Evolutionary conservation across 1,140 invertebrate genomes (phyloP), one percentile per base, ranked within the genome.

Genomic region (Linepithema humile): DNA sequence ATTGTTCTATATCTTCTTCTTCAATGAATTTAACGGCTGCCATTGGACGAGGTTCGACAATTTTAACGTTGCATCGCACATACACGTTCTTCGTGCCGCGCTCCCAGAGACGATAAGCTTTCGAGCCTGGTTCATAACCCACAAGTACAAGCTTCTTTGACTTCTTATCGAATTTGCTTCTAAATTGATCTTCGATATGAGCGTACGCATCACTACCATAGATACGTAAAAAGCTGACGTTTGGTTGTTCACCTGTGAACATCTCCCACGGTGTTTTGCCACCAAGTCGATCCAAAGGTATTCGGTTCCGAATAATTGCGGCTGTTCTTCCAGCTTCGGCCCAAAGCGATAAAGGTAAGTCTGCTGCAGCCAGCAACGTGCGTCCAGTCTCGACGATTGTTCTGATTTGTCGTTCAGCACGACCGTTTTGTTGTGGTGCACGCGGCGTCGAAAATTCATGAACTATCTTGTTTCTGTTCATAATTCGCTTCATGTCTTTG

Each of bases 81-180:
- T 60, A 7, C 0, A 83, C 10, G 1, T 23, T 55, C 5, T 1
- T 23, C n/a, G 59, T 55, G 1, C 59, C 35, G 5, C 17, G 57
- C 5, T 83, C 35, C 80, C 69, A 83, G 3, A 83, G 23, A 4
- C 69, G 17, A 32, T 74, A 83, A 0, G 69, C 69, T 10, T 83
- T 65, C 32, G 40, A 20, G 3, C 59, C 64, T 3, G 65, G 2
- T 10, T 38, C 12, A 26, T 88, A 88, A 0, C 78, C 83, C 0
- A 86, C 53, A 6, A 86, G 1, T 9, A 64, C 17, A 12, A 65
- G 15, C 7, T 78, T 20, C 40, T 70, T 72, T 6, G 17, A 20
- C 29, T 60, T 65, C 3, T 53, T 48, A 5, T 17, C 23, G 15
- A 83, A 83, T 9, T 83, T 82, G 23, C 32, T 53, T 3, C 15